Conservation (phyloP, 1,140 invertebrate genomes). For the Phenacoccus solenopsis region DNA sequence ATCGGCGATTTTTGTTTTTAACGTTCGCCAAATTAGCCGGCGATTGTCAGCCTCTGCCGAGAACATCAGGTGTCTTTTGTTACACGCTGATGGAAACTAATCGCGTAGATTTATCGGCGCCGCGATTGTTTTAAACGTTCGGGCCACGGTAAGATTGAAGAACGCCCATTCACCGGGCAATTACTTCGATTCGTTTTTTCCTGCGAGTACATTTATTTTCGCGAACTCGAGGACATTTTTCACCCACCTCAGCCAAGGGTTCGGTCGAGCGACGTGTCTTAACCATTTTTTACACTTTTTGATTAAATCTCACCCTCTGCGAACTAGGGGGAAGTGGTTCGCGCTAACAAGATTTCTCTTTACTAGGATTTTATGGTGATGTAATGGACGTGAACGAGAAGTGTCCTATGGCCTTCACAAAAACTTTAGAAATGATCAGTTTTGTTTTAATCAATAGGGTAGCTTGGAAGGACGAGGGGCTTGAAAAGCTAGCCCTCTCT, state of each 20-base stretch:
- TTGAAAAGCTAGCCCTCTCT: too few relatives aligned
- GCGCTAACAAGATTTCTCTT: too few relatives aligned
- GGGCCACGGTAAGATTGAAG: background rate
- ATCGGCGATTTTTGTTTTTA: conserved; percentile 8
- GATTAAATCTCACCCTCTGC: background rate
- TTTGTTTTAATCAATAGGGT: too few relatives aligned
- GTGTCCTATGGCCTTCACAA: too few relatives aligned
- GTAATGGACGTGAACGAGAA: too few relatives aligned
- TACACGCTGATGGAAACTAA: background rate
- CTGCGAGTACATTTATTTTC: background rate
- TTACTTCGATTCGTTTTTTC: background rate
- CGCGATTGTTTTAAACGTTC: background rate
- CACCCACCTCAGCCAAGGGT: background rate
- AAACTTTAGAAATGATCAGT: too few relatives aligned
- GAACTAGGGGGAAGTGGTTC: too few relatives aligned
- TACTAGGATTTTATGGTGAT: too few relatives aligned
- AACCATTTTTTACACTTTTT: background rate
- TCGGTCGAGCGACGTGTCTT: background rate
- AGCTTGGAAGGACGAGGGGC: too few relatives aligned
- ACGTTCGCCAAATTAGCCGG: background rate
- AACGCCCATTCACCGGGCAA: background rate
- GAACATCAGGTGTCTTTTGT: background rate
- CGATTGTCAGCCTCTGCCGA: background rate
- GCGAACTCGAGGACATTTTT: background rate
- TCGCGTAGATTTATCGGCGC: background rate